Evolutionary conservation across 2,797 vertebrate species (phyloP).

Genomic region (Meriones psammophilus): DNA sequence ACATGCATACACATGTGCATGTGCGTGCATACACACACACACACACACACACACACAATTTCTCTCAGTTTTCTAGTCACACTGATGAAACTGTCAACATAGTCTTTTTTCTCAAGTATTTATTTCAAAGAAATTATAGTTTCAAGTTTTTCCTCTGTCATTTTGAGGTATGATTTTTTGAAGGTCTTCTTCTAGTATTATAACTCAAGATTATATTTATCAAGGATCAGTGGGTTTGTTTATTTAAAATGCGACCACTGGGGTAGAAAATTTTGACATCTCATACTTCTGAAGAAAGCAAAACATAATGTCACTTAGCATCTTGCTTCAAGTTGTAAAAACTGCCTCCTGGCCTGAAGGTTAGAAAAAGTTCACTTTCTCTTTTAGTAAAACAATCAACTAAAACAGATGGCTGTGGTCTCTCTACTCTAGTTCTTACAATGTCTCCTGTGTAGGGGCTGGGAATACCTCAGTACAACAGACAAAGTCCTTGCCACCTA

Average conservation of each 20-base stretch:
- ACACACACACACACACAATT: not conserved
- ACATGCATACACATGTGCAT: too few relatives aligned
- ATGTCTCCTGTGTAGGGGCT: not conserved
- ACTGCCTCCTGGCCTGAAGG: not conserved
- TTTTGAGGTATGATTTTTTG: not conserved
- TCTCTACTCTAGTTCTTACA: not conserved
- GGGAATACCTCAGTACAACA: not conserved
- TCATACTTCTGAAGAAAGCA: not conserved
- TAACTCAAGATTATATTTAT: not conserved
- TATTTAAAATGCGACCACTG: not conserved
- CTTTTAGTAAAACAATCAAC: not conserved
- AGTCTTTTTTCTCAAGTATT: not conserved
- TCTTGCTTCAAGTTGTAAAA: constrained; percentile 18
- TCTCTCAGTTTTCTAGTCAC: not conserved
- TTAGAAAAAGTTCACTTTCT: not conserved
- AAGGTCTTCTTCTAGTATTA: not conserved
- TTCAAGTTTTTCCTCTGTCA: constrained; percentile 3
- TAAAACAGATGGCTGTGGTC: not conserved
- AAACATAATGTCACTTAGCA: not conserved
- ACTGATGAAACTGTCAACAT: not conserved
- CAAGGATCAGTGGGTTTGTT: not conserved
- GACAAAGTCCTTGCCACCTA: not conserved
- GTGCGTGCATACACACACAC: not conserved
- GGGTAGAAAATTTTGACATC: not conserved
- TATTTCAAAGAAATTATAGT: constrained; percentile 26